Base-by-base conservation (phyloP, 2,888 invertebrate genomes). In the Mellilla xanthometata region DNA sequence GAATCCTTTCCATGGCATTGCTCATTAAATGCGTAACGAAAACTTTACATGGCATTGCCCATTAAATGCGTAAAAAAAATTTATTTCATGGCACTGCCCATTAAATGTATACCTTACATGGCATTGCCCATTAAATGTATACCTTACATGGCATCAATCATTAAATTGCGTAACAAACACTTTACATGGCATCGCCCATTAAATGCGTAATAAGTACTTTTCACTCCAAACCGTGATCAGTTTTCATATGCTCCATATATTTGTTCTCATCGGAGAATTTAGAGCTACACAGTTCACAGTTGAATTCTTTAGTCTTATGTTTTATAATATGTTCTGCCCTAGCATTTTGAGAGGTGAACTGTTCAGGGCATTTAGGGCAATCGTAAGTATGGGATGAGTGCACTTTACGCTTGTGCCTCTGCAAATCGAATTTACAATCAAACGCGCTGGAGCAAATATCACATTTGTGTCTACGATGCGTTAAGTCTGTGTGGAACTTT, bases 161-260 rank as follows among this genome's bases (percentile, higher is more conserved):
- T n/a, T n/a, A n/a, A n/a, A n/a, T n/a, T n/a, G n/a, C n/a, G n/a
- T n/a, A n/a, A n/a, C n/a, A n/a, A n/a, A n/a, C n/a, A n/a, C n/a
- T n/a, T n/a, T n/a, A n/a, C n/a, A n/a, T n/a, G n/a, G n/a, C n/a
- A n/a, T n/a, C n/a, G n/a, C n/a, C n/a, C n/a, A n/a, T n/a, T n/a
- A n/a, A n/a, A n/a, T n/a, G n/a, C n/a, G n/a, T n/a, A n/a, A n/a
- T n/a, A n/a, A n/a, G n/a, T n/a, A n/a, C n/a, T n/a, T n/a, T n/a
- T 43, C 9, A 38, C 6, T 38, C 30, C 27, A 32, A 38, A 1
- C 38, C 32, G 2, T 43, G 43, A 2, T 38, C 26, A 27, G 9
- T 32, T 13, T 32, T 27, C 38, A 27, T 22, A 27, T 43, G 43
- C 12, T 8, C 12, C 27, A 32, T 2, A 10, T 31, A 43, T 11